Evolutionary conservation across 2,888 invertebrate species (phyloP), one percentile per base, ranked within the genome.

Genomic region (Epicampocera succincta): DNA sequence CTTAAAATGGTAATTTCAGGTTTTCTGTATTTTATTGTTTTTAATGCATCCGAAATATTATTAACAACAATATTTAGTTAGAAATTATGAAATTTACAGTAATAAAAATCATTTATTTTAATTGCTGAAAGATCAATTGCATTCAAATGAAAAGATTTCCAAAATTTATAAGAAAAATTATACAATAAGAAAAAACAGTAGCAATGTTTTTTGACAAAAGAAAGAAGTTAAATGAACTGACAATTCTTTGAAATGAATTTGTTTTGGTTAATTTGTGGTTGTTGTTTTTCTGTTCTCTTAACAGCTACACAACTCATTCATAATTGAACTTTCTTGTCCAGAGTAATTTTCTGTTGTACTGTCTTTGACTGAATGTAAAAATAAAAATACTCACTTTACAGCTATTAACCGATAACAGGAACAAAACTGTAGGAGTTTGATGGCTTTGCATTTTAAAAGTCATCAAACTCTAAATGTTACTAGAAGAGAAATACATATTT

Each of bases 161-260:
- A 46, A 33, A 33, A 6, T 33, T 33, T 61, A 25, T 38, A 15
- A 19, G 12, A 48, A 65, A 19, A 40, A 40, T 38, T 12, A 8
- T 0, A 38, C 5, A 60, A 48, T 38, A 3, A 19, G 63, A 48
- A 50, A 46, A 48, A n/a, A 19, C 48, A 48, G 25, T 15, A 48
- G 12, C 13, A 38, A 21, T n/a, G 3, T 11, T 21, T 48, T 48
- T 8, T 21, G 38, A 38, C 60, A 58, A 66, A 66, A 66, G 9
- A n/a, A n/a, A n/a, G n/a, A n/a, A 12, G 44, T 71, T 78, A 60
- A 78, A 52, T 78, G 78, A 78, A 72, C 50, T 72, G 8, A 21
- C 11, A 56, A 4, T 58, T 58, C 46, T 46, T 38, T 58, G 33
- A 46, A 46, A n/a, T 44, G 11, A 63, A 63, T 17, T 46, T 58